A percentile compares a stretch with the other conserved stretches of the same genome.
These are phyloP conservation scores for Linurgus olivaceus DNA, from an alignment of 2,797 vertebrate species.

Conservation along the genomic window DNA sequence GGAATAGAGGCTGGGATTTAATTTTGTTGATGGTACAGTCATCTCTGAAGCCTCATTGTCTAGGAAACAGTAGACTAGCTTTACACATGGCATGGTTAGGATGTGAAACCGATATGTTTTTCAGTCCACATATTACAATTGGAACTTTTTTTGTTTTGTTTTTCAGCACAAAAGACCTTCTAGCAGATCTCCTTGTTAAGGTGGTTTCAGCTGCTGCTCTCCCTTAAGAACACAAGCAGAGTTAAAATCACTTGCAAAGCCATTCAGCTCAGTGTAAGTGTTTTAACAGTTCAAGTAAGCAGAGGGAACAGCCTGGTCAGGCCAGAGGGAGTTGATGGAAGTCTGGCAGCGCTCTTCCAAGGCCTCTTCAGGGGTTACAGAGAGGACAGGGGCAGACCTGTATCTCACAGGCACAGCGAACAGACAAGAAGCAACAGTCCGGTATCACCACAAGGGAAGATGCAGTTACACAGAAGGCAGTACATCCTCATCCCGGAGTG, in stretches of 20 bases:
- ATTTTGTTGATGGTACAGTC: not conserved
- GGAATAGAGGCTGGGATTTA: slow-evolving; percentile 2
- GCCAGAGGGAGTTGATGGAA: not conserved
- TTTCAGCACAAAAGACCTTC: not conserved
- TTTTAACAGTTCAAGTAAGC: not conserved
- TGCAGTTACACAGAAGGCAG: not conserved
- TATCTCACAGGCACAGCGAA: not conserved
- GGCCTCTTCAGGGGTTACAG: not conserved
- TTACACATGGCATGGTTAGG: not conserved
- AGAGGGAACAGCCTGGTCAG: not conserved
- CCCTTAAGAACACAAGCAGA: not conserved
- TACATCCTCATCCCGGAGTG: not conserved
- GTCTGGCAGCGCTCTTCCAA: not conserved
- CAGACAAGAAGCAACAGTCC: not conserved
- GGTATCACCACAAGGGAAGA: not conserved
- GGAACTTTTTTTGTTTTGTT: not conserved
- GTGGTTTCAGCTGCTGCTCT: not conserved
- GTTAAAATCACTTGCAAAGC: not conserved
- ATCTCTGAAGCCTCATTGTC: not conserved
- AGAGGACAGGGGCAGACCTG: not conserved
- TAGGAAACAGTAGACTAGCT: not conserved
- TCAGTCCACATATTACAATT: not conserved
- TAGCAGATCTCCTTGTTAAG: not conserved
- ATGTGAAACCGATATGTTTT: not conserved
- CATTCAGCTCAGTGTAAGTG: not conserved